A percentile compares a stretch with the other conserved stretches of the same genome.
Conservation (phyloP, 1,140 invertebrate species). For the Orchestia grillus region DNA sequence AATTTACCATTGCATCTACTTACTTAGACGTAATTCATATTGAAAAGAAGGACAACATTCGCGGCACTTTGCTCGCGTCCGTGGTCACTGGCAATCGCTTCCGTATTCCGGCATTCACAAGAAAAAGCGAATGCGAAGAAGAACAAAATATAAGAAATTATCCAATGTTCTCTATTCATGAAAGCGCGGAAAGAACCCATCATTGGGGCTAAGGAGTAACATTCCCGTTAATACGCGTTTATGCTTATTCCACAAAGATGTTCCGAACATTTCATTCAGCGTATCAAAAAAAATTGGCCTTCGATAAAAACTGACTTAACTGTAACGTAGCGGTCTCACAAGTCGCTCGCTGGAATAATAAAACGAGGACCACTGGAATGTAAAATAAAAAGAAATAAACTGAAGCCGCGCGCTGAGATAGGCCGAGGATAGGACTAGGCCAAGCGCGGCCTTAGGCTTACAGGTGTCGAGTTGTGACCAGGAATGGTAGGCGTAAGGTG, state of each 20-base stretch:
- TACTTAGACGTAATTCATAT: too few species aligned
- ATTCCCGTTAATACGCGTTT: too few species aligned
- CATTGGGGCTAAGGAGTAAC: too few species aligned
- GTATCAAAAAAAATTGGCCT: not conserved
- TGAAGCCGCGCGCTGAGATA: not conserved
- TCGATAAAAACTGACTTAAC: not conserved
- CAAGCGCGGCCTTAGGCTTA: not conserved
- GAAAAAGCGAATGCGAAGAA: not conserved
- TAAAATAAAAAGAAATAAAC: not conserved
- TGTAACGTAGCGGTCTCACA: not conserved
- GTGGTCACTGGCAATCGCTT: not conserved
- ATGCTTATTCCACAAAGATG: not conserved
- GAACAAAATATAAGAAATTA: not conserved
- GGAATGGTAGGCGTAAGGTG: not conserved
- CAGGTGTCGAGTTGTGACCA: not conserved
- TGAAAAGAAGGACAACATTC: too few species aligned
- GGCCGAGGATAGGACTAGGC: not conserved
- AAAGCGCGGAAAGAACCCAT: too few species aligned
- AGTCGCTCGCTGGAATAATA: too few species aligned
- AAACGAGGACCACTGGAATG: not conserved
- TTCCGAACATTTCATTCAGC: not conserved
- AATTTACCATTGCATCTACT: not conserved
- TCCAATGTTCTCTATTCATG: not conserved
- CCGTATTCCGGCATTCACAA: not conserved
- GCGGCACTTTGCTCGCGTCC: too few species aligned